Conservation (phyloP, 2,888 invertebrate genomes). For the Ormia ochracea region DNA sequence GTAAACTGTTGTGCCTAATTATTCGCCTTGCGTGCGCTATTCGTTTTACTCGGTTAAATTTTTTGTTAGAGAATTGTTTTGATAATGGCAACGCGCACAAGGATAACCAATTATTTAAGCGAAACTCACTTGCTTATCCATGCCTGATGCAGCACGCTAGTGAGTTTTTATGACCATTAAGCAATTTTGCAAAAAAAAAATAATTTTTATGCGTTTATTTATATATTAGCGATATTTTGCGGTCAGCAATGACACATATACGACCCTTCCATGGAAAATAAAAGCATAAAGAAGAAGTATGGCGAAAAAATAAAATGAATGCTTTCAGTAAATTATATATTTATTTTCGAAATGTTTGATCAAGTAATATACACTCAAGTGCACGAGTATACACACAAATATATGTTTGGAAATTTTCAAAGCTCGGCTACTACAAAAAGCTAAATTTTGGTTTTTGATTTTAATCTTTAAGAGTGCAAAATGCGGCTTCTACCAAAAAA, state of each 20-base stretch:
- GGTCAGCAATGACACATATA: constrained; percentile 74
- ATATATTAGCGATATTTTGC: constrained; percentile 60
- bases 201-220: constrained; percentile 29
- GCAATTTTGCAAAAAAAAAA: constrained; percentile 32
- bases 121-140: not conserved
- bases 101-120: not conserved
- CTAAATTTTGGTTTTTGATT: too few relatives aligned
- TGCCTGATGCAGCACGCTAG: not conserved
- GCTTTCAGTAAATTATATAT: not conserved
- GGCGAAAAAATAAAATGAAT: not conserved
- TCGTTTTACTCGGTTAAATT: too few relatives aligned
- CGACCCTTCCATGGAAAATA: constrained; percentile 68
- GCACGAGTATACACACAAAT: too few relatives aligned
- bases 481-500: too few relatives aligned
- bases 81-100: not conserved
- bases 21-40: too few relatives aligned
- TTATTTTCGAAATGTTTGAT: not conserved
- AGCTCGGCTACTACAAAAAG: too few relatives aligned
- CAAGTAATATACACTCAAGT: too few relatives aligned
- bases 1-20: too few relatives aligned
- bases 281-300: not conserved
- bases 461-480: too few relatives aligned
- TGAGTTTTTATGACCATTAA: constrained; percentile 9
- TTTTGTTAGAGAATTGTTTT: not conserved
- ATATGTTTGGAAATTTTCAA: too few relatives aligned